Evolutionary conservation across 30 jellyfish, hydroid and myxozoan species (phyloP), one percentile per base, ranked within the genome.

Genomic region (Cassiopea andromeda): DNA sequence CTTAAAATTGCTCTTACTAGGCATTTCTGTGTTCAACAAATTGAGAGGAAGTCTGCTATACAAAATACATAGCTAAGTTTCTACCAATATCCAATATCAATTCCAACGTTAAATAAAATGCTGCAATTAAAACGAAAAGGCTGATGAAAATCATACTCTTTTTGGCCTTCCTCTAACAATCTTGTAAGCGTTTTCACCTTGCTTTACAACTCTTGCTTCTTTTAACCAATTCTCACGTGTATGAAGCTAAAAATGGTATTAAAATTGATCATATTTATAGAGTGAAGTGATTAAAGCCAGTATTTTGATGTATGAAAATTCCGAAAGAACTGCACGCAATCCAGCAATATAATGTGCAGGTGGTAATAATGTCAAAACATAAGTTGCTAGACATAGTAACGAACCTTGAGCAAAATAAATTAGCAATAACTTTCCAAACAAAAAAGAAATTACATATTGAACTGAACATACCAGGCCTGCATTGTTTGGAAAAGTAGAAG

Each of bases 91-190:
- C 9, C 64, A 50, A 50, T 50, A 5, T 50, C 8, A 50, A 2
- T 50, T 50, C 64, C 9, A 9, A 9, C 5, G 9, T 50, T 9
- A 50, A 2, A 50, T 9, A 50, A 50, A 50, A 50, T 9, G n/a
- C 64, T 50, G 9, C 9, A 50, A 2, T 50, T 5, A 50, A 50
- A 50, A 5, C 9, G 9, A 50, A 7, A 45, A n/a, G 13, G 7
- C 12, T 75, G 43, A n/a, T 50, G 64, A 16, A 54, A 50, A 2
- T 19, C 57, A 16, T 68, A 94, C 98, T 92, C 94, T 72, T 75
- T 94, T 94, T 38, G 98, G 98, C n/a, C 98, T 70, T 47, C 98
- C 98, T 78, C 76, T 85, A 12, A 94, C 98, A 54, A 94, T 64
- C 78, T 94, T 94, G 89, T 94, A 94, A 5, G 97, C 92, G n/a